Percentiles rank a stretch among this genome's conserved stretches.
Evolutionary conservation across 1,140 invertebrate genomes (phyloP).

Genomic region (Ectropis grisescens): DNA sequence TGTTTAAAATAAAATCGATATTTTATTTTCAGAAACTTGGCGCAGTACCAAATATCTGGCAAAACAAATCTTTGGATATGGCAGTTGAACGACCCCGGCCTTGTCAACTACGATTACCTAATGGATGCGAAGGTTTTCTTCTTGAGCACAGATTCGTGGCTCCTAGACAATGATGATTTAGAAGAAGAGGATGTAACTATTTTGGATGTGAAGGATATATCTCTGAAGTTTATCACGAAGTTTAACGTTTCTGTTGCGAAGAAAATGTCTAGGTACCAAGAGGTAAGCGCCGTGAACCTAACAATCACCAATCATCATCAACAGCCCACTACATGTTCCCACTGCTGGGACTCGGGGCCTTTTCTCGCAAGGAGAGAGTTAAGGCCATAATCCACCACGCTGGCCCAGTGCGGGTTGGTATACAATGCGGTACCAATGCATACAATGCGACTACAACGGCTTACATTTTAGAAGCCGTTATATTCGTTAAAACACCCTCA

Average conservation of each 20-base stretch:
- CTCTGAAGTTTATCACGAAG: constrained; percentile 71
- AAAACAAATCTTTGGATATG: constrained; percentile 71
- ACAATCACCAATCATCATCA: no score
- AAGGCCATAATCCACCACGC: no score
- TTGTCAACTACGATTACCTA: constrained; percentile 75
- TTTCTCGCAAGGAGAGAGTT: no score
- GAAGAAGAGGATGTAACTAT: constrained; percentile 75
- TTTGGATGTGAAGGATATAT: constrained; percentile 76
- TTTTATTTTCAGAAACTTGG: constrained; percentile 39
- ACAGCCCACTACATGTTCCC: no score
- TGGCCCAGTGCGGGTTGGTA: no score
- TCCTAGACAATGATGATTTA: constrained; percentile 58
- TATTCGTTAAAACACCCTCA: no score
- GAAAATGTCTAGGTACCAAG: constrained; percentile 45
- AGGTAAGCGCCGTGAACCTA: constrained; percentile 34
- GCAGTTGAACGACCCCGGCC: constrained; percentile 73
- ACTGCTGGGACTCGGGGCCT: no score
- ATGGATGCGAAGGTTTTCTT: constrained; percentile 75
- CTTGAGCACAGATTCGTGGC: constrained; percentile 74
- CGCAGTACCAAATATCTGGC: constrained; percentile 46
- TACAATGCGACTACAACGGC: no score
- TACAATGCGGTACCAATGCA: no score
- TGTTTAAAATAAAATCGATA: neutral
- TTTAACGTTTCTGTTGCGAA: constrained; percentile 42
- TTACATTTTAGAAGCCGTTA: no score